These are phyloP conservation scores for Drosophila tanythrix DNA, from an alignment of 2,888 invertebrate species.

Conservation along the genomic window DNA sequence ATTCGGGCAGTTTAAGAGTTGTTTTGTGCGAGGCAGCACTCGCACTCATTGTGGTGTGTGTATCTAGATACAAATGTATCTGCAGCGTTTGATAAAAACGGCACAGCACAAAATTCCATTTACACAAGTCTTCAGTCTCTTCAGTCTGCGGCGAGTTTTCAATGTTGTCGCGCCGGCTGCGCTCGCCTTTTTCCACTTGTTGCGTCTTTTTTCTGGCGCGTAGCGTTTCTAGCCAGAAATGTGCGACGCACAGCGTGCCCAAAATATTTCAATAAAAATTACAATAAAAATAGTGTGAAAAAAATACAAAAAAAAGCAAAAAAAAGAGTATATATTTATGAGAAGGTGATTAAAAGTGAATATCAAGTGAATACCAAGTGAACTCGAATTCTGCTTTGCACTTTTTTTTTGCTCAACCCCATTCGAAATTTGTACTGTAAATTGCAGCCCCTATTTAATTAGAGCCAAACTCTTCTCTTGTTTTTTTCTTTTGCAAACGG, in stretches of 20 bases:
- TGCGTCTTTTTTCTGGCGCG: slow-evolving; percentile 51
- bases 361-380: background rate
- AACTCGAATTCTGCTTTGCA: slow-evolving; percentile 8
- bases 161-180: slow-evolving; percentile 62
- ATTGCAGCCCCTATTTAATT: slow-evolving; percentile 49
- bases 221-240: slow-evolving; percentile 22
- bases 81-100: slow-evolving; percentile 64
- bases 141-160: slow-evolving; percentile 74
- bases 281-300: slow-evolving; percentile 13
- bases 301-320: slow-evolving; percentile 1
- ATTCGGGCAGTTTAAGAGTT: slow-evolving; percentile 39
- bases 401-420: slow-evolving; percentile 9
- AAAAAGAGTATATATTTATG: background rate
- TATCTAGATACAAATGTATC: slow-evolving; percentile 78
- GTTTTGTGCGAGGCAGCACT: slow-evolving; percentile 3
- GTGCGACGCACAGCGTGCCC: slow-evolving; percentile 41
- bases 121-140: slow-evolving; percentile 48
- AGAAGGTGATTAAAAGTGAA: slow-evolving; percentile 10
- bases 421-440: background rate
- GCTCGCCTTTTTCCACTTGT: slow-evolving; percentile 28
- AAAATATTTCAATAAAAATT: slow-evolving; percentile 1
- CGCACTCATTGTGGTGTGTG: slow-evolving; percentile 19
- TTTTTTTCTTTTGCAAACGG: slow-evolving; percentile 48
- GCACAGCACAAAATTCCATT: slow-evolving; percentile 56
- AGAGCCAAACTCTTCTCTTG: slow-evolving; percentile 11